Evolutionary conservation across 2,797 vertebrate species (phyloP).

Genomic region (Anisognathus igniventris): DNA sequence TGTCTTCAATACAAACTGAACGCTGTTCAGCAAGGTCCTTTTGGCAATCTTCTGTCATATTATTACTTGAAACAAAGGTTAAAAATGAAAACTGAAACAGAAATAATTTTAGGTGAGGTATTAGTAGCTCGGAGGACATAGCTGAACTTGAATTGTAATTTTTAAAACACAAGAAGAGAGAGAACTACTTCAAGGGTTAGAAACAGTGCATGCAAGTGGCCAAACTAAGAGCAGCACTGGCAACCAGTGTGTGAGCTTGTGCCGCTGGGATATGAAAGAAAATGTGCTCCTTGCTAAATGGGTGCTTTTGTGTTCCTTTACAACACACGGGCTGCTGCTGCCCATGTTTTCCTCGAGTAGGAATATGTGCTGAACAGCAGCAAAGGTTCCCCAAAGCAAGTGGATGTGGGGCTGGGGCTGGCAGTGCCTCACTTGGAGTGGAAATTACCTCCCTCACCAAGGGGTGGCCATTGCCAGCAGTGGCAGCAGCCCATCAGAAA

Average conservation of each 20-base stretch:
- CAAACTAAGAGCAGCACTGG: neutral
- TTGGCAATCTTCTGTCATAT: neutral
- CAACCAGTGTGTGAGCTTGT: neutral
- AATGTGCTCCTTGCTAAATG: neutral
- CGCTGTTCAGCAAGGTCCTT: neutral
- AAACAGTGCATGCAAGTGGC: neutral
- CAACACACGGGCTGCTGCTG: neutral
- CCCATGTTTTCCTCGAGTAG: neutral
- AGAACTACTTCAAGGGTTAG: neutral
- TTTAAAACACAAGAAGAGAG: neutral
- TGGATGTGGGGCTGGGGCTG: neutral
- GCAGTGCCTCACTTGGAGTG: neutral
- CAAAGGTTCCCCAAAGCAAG: neutral
- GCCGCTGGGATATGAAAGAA: neutral
- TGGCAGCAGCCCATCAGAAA: neutral
- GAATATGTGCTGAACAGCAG: neutral
- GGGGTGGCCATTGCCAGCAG: neutral
- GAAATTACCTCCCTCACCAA: neutral
- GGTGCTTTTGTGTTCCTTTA: neutral
- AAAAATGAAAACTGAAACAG: neutral
- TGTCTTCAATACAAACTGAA: neutral
- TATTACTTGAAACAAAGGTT: neutral
- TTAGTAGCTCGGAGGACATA: neutral
- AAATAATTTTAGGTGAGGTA: neutral
- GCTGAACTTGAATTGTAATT: neutral